phyloP scores from a whole-genome alignment of 2,888 invertebrate species.

The Tachina grossa region DNA sequence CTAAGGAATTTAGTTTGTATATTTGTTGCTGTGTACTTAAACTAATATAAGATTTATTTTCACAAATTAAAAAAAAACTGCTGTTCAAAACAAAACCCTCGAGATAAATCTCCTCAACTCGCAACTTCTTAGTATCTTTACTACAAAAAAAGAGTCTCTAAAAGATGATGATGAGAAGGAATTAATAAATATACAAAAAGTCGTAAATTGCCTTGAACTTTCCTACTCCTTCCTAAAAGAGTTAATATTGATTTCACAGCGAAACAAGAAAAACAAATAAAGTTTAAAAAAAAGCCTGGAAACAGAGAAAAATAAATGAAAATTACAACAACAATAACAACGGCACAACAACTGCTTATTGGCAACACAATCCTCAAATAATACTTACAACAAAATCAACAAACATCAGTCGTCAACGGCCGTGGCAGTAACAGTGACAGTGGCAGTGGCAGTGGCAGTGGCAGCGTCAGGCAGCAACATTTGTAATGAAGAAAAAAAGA shows the following conservation, averaged over 20 bases:
- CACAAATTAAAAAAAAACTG: neutral
- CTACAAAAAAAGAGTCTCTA: neutral
- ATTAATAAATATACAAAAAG: slow-evolving; percentile 29
- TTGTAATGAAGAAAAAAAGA: slow-evolving; percentile 55
- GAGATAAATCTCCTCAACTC: neutral
- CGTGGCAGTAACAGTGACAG: slow-evolving; percentile 21
- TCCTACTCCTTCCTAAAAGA: slow-evolving; percentile 65
- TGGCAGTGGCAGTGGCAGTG: slow-evolving; percentile 22
- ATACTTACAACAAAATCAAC: slow-evolving; percentile 46
- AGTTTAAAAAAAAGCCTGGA: slow-evolving; percentile 39
- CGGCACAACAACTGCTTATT: slow-evolving; percentile 37
- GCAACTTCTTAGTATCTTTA: neutral
- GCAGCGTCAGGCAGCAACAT: slow-evolving; percentile 40
- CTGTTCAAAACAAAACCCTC: slow-evolving; percentile 12
- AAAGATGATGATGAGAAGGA: slow-evolving; percentile 33
- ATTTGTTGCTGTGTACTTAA: too few species aligned
- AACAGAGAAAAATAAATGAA: slow-evolving; percentile 53
- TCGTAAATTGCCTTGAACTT: slow-evolving; percentile 62
- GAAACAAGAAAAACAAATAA: slow-evolving; percentile 49
- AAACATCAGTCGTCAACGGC: slow-evolving; percentile 36
- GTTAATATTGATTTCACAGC: slow-evolving; percentile 69
- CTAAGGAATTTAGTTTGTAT: too few species aligned
- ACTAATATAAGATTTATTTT: neutral
- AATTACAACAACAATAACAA: slow-evolving; percentile 50
- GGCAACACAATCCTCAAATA: slow-evolving; percentile 62